phyloP scores from a whole-genome alignment of 2,888 invertebrate species.

The Eristalis tenax region DNA sequence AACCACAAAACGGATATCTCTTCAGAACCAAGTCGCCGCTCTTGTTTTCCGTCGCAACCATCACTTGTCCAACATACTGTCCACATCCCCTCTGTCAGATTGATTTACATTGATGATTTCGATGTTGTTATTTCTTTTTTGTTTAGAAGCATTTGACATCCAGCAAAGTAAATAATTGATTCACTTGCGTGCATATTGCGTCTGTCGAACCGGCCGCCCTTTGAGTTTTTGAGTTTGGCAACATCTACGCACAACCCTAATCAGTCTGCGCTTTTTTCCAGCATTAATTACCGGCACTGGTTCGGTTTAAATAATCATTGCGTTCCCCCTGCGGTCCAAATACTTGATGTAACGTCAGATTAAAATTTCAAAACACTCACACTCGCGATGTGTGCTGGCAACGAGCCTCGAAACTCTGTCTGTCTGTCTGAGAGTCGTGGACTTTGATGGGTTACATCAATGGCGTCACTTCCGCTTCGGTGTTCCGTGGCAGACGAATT shows the following conservation, averaged over 20 bases:
- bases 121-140: slow-evolving; percentile 38
- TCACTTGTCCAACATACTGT: slow-evolving; percentile 38
- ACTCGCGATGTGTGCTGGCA: slow-evolving; percentile 2
- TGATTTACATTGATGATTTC: slow-evolving; percentile 43
- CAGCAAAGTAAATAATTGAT: slow-evolving; percentile 50
- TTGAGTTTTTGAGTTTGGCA: neutral
- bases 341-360: neutral
- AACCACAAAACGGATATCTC: neutral
- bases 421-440: neutral
- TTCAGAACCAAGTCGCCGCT: too few relatives aligned
- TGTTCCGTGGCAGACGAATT: slow-evolving; percentile 25
- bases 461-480: neutral
- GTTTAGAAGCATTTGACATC: slow-evolving; percentile 55
- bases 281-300: slow-evolving; percentile 36
- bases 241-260: slow-evolving; percentile 3
- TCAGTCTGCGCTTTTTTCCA: slow-evolving; percentile 18
- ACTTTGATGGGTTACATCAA: slow-evolving; percentile 6
- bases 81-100: neutral
- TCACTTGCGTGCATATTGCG: slow-evolving; percentile 17
- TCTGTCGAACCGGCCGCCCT: neutral
- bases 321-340: neutral
- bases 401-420: slow-evolving; percentile 1
- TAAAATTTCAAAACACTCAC: slow-evolving; percentile 50
- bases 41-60: neutral
- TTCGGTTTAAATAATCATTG: slow-evolving; percentile 38